Base-by-base conservation (phyloP, 1,140 invertebrate genomes). In the Drosophila prosaltans region DNA sequence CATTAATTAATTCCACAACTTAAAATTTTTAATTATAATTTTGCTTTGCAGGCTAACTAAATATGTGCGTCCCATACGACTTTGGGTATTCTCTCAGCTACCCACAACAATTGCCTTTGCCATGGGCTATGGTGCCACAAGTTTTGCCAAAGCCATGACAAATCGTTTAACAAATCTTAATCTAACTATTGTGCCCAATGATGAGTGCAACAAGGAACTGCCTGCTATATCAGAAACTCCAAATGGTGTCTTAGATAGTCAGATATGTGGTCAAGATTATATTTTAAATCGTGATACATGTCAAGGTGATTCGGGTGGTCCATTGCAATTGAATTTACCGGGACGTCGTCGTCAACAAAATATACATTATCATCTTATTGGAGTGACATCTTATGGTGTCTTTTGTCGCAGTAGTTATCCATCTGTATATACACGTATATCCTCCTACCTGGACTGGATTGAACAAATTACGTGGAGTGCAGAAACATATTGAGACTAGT, bases 361-460 rank as follows among this genome's bases (percentile, higher is more conserved):
- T 24, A 75, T 83, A 3, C 91, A 91, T 45, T 92, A 91, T 41
- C 89, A 92, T 57, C 69, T 92, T 0, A 90, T 93, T 11, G 93
- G 92, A 10, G 77, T 93, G 0, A 93, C 92, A 2, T 92, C 91
- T 0, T 93, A 92, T 65, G 92, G 92, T 0, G 66, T 91, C 1
- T 90, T 88, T 28, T 93, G 93, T 41, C 92, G 92, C 55, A 84
- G 80, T 54, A 91, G 83, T 51, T 88, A 92, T 28, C 93, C 93
- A 4, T 93, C 93, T 5, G 92, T 94, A 6, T 94, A 94, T 60
- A 93, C 93, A 0, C 86, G 93, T 28, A 91, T 93, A 2, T 90
- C 90, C 1, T 88, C 89, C 2, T 94, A 91, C 69, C 57, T 94
- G 10, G 92, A 93, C 57, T 94, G 93, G 93, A 94, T 94, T 36